Conservation (phyloP, 2,113 vertebrate species). For the Passer montanus region DNA sequence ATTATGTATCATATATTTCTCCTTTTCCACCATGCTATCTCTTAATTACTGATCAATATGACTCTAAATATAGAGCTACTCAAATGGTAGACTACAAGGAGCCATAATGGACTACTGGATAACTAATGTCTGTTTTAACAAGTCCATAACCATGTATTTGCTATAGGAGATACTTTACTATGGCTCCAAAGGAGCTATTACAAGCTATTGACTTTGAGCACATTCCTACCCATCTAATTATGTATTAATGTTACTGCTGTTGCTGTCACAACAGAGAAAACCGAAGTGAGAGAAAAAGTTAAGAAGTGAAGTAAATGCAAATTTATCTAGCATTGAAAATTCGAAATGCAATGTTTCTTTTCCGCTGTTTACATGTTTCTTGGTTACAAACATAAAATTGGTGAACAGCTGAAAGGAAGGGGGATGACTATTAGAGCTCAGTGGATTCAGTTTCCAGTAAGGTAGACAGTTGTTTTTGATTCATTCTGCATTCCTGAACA, state of each 20-base stretch:
- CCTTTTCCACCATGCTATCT: conserved; percentile 43
- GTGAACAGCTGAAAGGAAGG: neutral
- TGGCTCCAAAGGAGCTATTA: conserved; percentile 70
- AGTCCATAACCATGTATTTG: conserved; percentile 76
- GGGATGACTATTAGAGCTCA: neutral
- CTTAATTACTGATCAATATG: conserved; percentile 74
- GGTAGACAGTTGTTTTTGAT: neutral
- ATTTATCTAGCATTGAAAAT: neutral
- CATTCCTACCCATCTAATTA: conserved; percentile 44
- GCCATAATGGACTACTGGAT: conserved; percentile 76
- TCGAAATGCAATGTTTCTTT: neutral
- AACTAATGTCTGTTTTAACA: conserved; percentile 79
- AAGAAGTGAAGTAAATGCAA: neutral
- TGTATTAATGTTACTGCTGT: conserved; percentile 13
- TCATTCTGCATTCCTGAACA: neutral
- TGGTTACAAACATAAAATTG: neutral
- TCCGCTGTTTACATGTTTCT: neutral
- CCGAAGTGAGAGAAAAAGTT: neutral
- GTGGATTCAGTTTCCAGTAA: neutral
- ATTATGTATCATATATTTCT: conserved; percentile 45
- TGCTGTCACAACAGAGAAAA: conserved; percentile 5
- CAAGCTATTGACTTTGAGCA: conserved; percentile 46
- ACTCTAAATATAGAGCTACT: conserved; percentile 76
- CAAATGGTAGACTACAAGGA: conserved; percentile 75
- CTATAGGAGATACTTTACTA: conserved; percentile 61